Evolutionary conservation across 2,797 vertebrate genomes (phyloP).

Genomic region (Alca torda): DNA sequence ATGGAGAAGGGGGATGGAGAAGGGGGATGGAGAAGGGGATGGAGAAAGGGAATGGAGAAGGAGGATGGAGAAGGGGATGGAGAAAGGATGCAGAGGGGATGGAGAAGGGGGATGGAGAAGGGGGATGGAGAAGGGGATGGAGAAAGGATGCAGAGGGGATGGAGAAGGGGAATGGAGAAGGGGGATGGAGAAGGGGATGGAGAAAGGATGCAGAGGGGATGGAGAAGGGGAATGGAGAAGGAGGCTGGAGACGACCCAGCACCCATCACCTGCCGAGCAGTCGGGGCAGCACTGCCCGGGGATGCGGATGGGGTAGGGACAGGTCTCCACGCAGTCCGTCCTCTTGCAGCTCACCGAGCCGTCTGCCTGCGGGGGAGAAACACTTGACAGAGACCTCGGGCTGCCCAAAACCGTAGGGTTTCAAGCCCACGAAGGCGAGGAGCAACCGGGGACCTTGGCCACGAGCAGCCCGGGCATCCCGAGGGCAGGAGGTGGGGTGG

Average conservation of each 20-base stretch:
- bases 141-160: too few relatives aligned
- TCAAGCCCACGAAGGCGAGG: neutral
- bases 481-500: neutral
- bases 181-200: neutral
- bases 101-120: neutral
- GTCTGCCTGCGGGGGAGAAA: constrained; percentile 71
- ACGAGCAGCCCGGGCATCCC: neutral
- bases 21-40: neutral
- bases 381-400: constrained; percentile 57
- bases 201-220: neutral
- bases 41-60: neutral
- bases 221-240: neutral
- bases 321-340: constrained; percentile 80
- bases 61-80: too few relatives aligned
- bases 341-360: constrained; percentile 78
- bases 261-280: constrained; percentile 76
- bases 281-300: constrained; percentile 83
- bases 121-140: too few relatives aligned
- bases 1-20: too few relatives aligned
- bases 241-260: too few relatives aligned
- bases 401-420: neutral
- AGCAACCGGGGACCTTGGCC: neutral
- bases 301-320: constrained; percentile 79
- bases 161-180: too few relatives aligned
- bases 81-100: neutral